These are phyloP conservation scores for Aspiorhynchus laticeps DNA, from an alignment of 2,113 vertebrate genomes.

Conservation along the genomic window DNA sequence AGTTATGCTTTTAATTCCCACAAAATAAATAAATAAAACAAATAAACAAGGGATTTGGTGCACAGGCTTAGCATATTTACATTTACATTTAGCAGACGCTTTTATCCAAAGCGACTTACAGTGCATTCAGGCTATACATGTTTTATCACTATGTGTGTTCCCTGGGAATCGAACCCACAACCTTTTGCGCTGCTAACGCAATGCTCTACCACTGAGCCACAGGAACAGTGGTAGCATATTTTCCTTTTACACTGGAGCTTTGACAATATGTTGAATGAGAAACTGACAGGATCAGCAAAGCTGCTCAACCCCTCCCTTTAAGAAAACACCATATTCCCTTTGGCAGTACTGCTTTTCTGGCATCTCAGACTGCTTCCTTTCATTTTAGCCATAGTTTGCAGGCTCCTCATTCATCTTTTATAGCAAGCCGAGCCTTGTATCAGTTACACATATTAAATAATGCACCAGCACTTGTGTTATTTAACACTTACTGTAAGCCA, in stretches of 20 bases:
- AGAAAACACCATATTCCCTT: constrained; percentile 63
- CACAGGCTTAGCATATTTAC: not conserved
- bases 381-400: constrained; percentile 69
- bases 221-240: no score
- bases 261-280: constrained; percentile 41
- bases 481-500: constrained; percentile 54
- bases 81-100: no score
- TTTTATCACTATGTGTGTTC: no score
- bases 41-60: no score
- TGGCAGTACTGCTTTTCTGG: constrained; percentile 57
- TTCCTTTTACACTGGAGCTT: not conserved
- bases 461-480: constrained; percentile 56
- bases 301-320: constrained; percentile 56
- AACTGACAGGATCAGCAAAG: constrained; percentile 50
- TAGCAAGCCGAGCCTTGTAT: constrained; percentile 67
- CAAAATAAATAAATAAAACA: no score
- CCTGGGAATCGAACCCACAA: no score
- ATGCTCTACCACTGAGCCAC: no score
- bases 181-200: no score
- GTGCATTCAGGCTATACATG: no score
- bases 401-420: constrained; percentile 70
- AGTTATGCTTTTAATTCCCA: no score
- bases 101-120: no score
- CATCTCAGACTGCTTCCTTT: constrained; percentile 63
- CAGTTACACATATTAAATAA: constrained; percentile 66